phyloP scores from a whole-genome alignment of 2,888 invertebrate genomes.

The Brachyptera risi region DNA sequence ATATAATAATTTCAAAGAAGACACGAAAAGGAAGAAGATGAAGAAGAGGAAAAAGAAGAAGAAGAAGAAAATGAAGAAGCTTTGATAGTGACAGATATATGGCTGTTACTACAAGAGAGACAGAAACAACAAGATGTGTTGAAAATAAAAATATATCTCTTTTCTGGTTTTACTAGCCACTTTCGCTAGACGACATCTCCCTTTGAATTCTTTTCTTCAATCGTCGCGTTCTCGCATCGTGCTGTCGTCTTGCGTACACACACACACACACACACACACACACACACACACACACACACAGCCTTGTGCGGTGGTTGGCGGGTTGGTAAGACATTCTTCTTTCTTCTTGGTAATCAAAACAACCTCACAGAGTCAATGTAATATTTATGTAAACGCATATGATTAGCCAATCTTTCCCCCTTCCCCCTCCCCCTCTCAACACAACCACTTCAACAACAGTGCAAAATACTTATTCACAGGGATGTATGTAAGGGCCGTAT shows the following conservation, averaged over 20 bases:
- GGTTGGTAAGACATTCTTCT: neutral
- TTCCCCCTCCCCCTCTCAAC: too few species aligned
- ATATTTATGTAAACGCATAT: neutral
- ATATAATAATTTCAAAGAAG: too few species aligned
- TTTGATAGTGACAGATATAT: constrained; percentile 18
- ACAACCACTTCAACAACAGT: too few species aligned
- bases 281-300: too few species aligned
- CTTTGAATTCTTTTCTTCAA: neutral
- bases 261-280: too few species aligned
- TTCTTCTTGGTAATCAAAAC: constrained; percentile 3
- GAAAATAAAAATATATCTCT: constrained; percentile 15
- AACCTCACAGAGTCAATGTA: neutral
- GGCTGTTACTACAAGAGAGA: constrained; percentile 8
- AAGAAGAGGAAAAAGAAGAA: too few species aligned
- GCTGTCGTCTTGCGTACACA: neutral
- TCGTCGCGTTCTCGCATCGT: too few species aligned
- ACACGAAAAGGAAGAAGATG: too few species aligned
- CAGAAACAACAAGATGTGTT: constrained; percentile 9
- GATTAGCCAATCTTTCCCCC: constrained; percentile 5
- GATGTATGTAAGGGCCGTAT: too few species aligned
- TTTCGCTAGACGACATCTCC: neutral
- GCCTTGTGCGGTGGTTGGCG: too few species aligned
- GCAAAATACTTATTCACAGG: too few species aligned
- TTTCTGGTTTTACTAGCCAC: constrained; percentile 20
- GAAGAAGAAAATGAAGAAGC: constrained; percentile 12